A percentile compares a stretch with the other conserved stretches of the same genome.
phyloP scores from a whole-genome alignment of 2,113 vertebrate genomes.

The Syngnathus floridae region DNA sequence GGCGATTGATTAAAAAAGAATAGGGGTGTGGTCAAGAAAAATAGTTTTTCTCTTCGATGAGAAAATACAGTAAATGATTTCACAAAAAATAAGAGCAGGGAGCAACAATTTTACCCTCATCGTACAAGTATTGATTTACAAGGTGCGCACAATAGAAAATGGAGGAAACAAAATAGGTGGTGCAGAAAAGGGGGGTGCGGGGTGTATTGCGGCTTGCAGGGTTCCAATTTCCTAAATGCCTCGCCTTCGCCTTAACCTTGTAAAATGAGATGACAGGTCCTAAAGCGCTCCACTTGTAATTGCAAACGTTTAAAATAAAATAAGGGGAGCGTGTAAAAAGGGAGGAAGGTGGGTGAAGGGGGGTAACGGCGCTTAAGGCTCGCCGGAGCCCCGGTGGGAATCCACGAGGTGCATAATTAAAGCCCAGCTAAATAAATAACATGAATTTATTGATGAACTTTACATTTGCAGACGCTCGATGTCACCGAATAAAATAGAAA shows the following conservation, averaged over 20 bases:
- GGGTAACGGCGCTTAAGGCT: slow-evolving; percentile 57
- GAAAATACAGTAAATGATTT: background rate
- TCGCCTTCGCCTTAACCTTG: slow-evolving; percentile 65
- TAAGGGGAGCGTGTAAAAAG: slow-evolving; percentile 25
- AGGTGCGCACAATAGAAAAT: slow-evolving; percentile 37
- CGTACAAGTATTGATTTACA: slow-evolving; percentile 44
- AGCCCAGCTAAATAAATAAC: slow-evolving; percentile 52
- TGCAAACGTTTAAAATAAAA: slow-evolving; percentile 60
- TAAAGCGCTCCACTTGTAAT: slow-evolving; percentile 64
- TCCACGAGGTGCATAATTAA: slow-evolving; percentile 62
- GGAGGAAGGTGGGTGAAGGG: slow-evolving; percentile 35
- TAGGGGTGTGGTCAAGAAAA: background rate
- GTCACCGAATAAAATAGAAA: background rate
- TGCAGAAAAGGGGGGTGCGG: slow-evolving; percentile 27
- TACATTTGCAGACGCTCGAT: background rate
- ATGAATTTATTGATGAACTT: slow-evolving; percentile 61
- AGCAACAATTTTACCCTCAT: slow-evolving; percentile 12
- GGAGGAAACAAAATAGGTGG: slow-evolving; percentile 28
- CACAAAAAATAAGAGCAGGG: slow-evolving; percentile 1
- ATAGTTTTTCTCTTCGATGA: background rate
- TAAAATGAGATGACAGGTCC: slow-evolving; percentile 66
- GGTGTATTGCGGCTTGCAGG: slow-evolving; percentile 9
- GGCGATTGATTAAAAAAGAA: background rate
- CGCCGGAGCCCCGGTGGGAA: slow-evolving; percentile 50
- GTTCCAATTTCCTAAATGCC: slow-evolving; percentile 59